Evolutionary conservation across 2,888 invertebrate species (phyloP), one percentile per base, ranked within the genome.

Genomic region (Mimumesa dahlbomi): DNA sequence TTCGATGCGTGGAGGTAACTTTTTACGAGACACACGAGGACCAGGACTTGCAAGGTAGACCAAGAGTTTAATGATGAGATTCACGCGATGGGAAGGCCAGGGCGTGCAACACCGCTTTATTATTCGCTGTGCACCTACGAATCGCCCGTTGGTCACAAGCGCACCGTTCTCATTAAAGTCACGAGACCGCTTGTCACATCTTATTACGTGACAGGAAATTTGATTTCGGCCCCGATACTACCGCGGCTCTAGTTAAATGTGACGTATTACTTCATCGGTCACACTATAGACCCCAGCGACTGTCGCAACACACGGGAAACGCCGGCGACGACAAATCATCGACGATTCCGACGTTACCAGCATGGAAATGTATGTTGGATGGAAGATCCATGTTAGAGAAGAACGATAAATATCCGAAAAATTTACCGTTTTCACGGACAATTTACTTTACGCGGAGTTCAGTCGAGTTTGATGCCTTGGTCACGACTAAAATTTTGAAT

Each of bases 161-260:
- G 56, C 59, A 19, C 38, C 53, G 52, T 45, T 64, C 80, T 77
- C 79, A 73, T 77, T 77, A 78, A 75, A 75, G 74, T 82, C 85
- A 85, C 87, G 85, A 85, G 83, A 86, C 84, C 82, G 81, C 86
- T 84, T 86, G 84, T 87, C 85, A 85, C 84, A 85, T 85, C 87
- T 87, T 86, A 85, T 86, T 87, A 87, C 86, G 82, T 82, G 83
- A 77, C 83, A 82, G 76, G 83, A 74, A 80, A 75, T 82, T 82
- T 82, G 81, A 84, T 84, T 81, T 77, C 73, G 73, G 56, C 67
- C 38, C 65, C 68, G 83, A 83, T 84, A 83, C 75, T 62, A 75
- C 73, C 73, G 69, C 66, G 50, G 74, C 65, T 81, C 82, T 81
- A 77, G 79, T 81, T 82, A 75, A 73, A 73, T 77, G 65, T 82